Percentiles rank a stretch among this genome's conserved stretches.
Conservation (phyloP, 2,888 invertebrate species). For the Dichetophora obliterata region DNA sequence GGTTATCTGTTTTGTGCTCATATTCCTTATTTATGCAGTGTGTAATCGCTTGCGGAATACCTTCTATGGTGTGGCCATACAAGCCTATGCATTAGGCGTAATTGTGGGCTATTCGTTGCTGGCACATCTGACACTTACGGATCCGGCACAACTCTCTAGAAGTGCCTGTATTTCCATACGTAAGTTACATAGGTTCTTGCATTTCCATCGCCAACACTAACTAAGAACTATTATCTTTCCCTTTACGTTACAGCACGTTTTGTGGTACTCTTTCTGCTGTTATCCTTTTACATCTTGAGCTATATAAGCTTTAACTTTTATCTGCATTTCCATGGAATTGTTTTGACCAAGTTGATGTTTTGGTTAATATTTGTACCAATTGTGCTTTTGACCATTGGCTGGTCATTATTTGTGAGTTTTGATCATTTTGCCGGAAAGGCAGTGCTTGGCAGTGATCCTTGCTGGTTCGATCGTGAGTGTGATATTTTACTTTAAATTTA, state of each 20-base stretch:
- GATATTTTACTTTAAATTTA: not conserved
- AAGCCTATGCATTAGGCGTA: conserved; percentile 59
- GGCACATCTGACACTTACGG: conserved; percentile 59
- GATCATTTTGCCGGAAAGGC: conserved; percentile 66
- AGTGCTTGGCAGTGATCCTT: conserved; percentile 72
- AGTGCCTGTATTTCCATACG: conserved; percentile 57
- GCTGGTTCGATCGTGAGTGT: conserved; percentile 74
- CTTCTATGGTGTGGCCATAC: conserved; percentile 63
- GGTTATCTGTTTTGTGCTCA: conserved; percentile 62
- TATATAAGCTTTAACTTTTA: conserved; percentile 62
- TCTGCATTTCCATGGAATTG: conserved; percentile 60
- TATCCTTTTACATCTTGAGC: conserved; percentile 61
- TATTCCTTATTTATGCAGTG: conserved; percentile 57
- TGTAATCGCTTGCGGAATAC: conserved; percentile 63
- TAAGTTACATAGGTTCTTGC: conserved; percentile 48
- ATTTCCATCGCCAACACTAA: not conserved
- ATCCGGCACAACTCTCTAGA: conserved; percentile 58
- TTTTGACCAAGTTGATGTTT: conserved; percentile 61
- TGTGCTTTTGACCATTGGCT: conserved; percentile 56
- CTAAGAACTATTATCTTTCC: too few species aligned
- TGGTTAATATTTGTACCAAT: conserved; percentile 63
- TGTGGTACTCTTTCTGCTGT: conserved; percentile 56
- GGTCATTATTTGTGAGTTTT: conserved; percentile 59
- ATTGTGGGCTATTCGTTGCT: conserved; percentile 61
- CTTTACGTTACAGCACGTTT: conserved; percentile 52